These are phyloP conservation scores for Semnopithecus entellus DNA, from an alignment of 2,113 vertebrate genomes.

Conservation along the genomic window DNA sequence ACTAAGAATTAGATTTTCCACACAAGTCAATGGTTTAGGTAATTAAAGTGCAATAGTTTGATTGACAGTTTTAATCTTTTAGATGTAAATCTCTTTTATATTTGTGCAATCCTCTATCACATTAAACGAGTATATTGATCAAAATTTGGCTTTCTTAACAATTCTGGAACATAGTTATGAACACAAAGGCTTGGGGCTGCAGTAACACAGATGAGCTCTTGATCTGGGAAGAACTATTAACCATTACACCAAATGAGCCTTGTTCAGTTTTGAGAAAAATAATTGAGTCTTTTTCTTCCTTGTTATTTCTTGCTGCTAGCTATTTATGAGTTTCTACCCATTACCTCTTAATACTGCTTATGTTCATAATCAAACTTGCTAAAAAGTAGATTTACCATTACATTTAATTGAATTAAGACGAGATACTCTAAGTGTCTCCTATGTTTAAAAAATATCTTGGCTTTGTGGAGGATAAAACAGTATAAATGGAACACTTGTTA, in stretches of 20 bases:
- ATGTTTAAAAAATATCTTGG: not conserved
- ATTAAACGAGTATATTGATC: not conserved
- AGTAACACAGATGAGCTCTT: not conserved
- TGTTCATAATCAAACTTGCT: not conserved
- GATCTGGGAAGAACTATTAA: not conserved
- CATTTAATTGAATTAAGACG: conserved; percentile 8
- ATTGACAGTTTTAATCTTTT: not conserved
- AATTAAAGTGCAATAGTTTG: not conserved
- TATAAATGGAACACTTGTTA: not conserved
- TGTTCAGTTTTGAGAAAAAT: not conserved
- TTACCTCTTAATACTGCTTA: not conserved
- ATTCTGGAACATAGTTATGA: not conserved
- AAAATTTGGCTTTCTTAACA: not conserved
- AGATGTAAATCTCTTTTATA: not conserved
- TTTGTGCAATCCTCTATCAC: not conserved
- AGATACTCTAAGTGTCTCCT: not conserved
- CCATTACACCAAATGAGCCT: no score
- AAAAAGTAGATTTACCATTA: conserved; percentile 19
- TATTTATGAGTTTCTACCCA: not conserved
- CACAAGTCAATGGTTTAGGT: not conserved
- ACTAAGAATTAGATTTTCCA: not conserved
- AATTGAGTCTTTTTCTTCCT: not conserved
- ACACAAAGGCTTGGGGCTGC: not conserved
- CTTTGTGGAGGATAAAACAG: not conserved
- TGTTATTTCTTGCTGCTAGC: not conserved